These are phyloP conservation scores for Chaetophractus vellerosus DNA, from an alignment of 2,797 vertebrate species.

Conservation along the genomic window DNA sequence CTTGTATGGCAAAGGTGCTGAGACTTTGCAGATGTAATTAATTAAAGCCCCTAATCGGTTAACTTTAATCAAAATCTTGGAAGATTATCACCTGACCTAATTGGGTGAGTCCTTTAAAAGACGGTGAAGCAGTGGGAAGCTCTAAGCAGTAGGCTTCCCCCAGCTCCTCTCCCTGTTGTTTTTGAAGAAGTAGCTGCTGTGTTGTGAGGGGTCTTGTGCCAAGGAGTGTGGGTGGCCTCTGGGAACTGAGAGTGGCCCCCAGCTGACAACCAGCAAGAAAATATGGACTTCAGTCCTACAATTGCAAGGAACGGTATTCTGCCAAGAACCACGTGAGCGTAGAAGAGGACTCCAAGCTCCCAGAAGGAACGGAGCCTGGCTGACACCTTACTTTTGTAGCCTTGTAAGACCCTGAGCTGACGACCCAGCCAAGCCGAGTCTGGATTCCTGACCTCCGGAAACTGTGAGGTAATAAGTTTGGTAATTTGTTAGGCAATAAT, in stretches of 20 bases:
- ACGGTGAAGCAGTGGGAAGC: background rate
- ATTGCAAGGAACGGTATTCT: background rate
- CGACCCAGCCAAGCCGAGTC: background rate
- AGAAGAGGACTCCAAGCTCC: background rate
- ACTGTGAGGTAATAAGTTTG: background rate
- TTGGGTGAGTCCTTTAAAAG: background rate
- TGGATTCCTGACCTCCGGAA: background rate
- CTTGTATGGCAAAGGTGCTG: background rate
- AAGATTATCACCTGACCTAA: background rate
- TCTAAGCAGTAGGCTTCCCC: background rate
- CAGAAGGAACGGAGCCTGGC: background rate
- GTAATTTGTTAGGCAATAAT: background rate
- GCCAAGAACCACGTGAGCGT: background rate
- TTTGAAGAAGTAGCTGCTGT: background rate
- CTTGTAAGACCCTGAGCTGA: background rate
- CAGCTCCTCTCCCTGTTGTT: background rate
- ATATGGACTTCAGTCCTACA: background rate
- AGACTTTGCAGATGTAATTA: background rate
- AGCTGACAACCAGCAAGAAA: background rate
- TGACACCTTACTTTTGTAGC: background rate
- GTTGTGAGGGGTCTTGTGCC: background rate
- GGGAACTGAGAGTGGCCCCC: background rate
- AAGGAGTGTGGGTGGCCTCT: background rate
- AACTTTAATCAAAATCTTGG: background rate
- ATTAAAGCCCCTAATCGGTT: background rate